phyloP scores from a whole-genome alignment of 2,797 vertebrate species.

The Enteromius treurensis region DNA sequence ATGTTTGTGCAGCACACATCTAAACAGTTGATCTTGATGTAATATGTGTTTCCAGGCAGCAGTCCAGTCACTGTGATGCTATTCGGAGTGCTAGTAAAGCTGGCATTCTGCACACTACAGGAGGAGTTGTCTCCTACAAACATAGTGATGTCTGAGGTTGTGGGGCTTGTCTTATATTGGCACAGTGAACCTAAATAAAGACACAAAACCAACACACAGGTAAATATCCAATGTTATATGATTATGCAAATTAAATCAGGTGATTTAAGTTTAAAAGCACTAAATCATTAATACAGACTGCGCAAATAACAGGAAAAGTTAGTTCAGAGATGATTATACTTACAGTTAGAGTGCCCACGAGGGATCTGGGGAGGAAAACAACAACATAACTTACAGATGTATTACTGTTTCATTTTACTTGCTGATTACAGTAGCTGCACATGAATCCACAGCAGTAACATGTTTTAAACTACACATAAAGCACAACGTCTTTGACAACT shows the following conservation, averaged over 20 bases:
- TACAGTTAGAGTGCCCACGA: conserved; percentile 12
- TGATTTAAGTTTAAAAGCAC: conserved; percentile 6
- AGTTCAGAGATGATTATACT: conserved; percentile 26
- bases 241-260: not conserved
- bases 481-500: not conserved
- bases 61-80: conserved; percentile 40
- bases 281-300: not conserved
- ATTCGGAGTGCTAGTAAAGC: not conserved
- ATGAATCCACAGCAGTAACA: not conserved
- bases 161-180: conserved; percentile 3
- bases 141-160: conserved; percentile 6
- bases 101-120: conserved; percentile 27
- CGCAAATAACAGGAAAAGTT: not conserved
- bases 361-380: conserved; percentile 36
- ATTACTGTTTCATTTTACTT: not conserved
- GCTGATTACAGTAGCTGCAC: not conserved
- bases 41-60: conserved; percentile 44
- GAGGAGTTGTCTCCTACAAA: not conserved
- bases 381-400: not conserved
- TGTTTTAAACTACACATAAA: not conserved
- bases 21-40: conserved; percentile 38
- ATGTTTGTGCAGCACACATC: conserved; percentile 32
- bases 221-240: not conserved
- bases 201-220: not conserved
- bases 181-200: conserved; percentile 35